phyloP scores from a whole-genome alignment of 2,888 invertebrate genomes.

The Scrobipalpa costella region DNA sequence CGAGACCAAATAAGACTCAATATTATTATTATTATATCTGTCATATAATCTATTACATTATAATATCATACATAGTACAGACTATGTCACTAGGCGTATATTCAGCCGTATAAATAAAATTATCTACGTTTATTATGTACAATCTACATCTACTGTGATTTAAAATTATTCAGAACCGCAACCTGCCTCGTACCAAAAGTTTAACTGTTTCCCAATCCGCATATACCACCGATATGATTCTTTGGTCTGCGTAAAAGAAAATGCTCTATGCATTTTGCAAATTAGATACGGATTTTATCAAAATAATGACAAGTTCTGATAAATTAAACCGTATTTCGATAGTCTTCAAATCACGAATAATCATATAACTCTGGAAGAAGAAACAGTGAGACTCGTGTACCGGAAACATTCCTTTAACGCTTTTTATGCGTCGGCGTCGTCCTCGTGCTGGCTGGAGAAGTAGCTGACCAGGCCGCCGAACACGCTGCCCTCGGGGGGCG shows the following conservation, averaged over 20 bases:
- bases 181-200: slow-evolving; percentile 3
- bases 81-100: slow-evolving; percentile 35
- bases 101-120: slow-evolving; percentile 56
- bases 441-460: slow-evolving; percentile 94
- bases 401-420: neutral
- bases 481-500: slow-evolving; percentile 83
- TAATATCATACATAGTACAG: slow-evolving; percentile 63
- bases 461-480: slow-evolving; percentile 96
- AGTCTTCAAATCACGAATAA: neutral
- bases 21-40: slow-evolving; percentile 29
- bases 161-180: slow-evolving; percentile 3
- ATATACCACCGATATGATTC: neutral
- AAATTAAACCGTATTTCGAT: neutral
- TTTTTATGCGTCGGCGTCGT: slow-evolving; percentile 86
- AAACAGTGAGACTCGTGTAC: neutral
- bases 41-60: slow-evolving; percentile 34
- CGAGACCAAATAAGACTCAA: slow-evolving; percentile 74
- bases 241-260: neutral
- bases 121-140: slow-evolving; percentile 58
- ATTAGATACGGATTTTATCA: neutral
- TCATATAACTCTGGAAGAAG: neutral
- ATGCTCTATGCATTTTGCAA: neutral
- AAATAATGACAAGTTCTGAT: neutral
- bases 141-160: slow-evolving; percentile 29
- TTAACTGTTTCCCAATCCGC: neutral